These are phyloP conservation scores for Balearica regulorum DNA, from an alignment of 2,797 vertebrate species.

Conservation along the genomic window DNA sequence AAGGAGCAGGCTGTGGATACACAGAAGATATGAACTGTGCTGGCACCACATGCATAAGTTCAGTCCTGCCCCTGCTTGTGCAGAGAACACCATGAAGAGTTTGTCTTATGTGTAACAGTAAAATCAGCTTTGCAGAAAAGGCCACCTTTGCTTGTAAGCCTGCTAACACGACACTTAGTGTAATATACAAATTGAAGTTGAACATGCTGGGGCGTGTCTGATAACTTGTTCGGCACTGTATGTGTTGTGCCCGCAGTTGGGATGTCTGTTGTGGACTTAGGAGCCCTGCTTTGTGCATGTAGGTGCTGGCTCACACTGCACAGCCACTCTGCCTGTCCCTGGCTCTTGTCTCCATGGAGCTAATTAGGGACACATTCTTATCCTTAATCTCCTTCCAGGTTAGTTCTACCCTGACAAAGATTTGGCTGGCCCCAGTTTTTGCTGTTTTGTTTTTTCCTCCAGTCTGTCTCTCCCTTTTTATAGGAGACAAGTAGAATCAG, in stretches of 20 bases:
- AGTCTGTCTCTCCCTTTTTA: background rate
- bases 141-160: background rate
- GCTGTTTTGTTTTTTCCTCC: background rate
- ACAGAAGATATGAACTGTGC: background rate
- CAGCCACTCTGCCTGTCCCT: background rate
- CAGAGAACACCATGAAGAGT: background rate
- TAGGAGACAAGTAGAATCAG: background rate
- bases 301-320: background rate
- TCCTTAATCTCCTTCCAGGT: background rate
- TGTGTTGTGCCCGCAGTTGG: fast-evolving
- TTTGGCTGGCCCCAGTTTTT: background rate
- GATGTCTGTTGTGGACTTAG: background rate
- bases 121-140: background rate
- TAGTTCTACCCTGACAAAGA: background rate
- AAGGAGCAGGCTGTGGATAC: background rate
- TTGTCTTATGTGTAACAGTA: background rate
- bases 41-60: fast-evolving
- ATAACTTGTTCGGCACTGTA: background rate
- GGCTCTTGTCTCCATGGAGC: background rate
- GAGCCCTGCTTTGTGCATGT: background rate
- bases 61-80: background rate
- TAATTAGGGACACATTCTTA: background rate
- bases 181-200: background rate
- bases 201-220: background rate
- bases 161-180: background rate